phyloP scores from a whole-genome alignment of 2,113 vertebrate species.

The Megalops atlanticus region DNA sequence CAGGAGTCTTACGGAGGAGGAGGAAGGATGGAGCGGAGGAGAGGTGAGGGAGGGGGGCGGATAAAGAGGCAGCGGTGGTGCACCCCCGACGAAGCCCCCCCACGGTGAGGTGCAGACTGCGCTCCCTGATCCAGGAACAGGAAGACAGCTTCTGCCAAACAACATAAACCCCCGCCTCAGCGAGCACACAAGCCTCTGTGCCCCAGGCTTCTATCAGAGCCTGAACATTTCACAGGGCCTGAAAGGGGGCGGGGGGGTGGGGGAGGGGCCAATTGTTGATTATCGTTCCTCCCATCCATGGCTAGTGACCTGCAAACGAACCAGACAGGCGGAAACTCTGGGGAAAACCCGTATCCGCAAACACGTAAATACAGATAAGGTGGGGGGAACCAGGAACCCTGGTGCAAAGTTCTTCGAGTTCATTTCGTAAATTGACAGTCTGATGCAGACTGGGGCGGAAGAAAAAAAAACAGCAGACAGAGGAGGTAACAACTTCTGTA shows the following conservation, averaged over 20 bases:
- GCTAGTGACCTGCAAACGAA: constrained; percentile 61
- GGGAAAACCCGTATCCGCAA: constrained; percentile 31
- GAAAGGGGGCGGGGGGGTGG: constrained; percentile 42
- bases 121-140: constrained; percentile 27
- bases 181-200: neutral
- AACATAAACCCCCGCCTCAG: constrained; percentile 29
- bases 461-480: constrained; percentile 44
- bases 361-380: constrained; percentile 59
- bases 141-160: constrained; percentile 17
- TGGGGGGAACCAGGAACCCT: constrained; percentile 38
- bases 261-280: constrained; percentile 32
- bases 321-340: constrained; percentile 54
- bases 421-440: neutral
- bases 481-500: constrained; percentile 26
- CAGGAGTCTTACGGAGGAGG: neutral
- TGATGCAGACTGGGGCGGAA: constrained; percentile 41
- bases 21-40: neutral
- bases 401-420: constrained; percentile 42
- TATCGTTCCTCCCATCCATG: constrained; percentile 50
- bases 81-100: too few species aligned
- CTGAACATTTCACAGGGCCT: constrained; percentile 17
- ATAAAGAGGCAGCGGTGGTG: too few species aligned
- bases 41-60: neutral
- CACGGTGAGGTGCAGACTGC: constrained; percentile 19
- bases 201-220: constrained; percentile 24